These are phyloP conservation scores for Sarotherodon lohbergeri DNA, from an alignment of 2,113 vertebrate species.

Conservation along the genomic window DNA sequence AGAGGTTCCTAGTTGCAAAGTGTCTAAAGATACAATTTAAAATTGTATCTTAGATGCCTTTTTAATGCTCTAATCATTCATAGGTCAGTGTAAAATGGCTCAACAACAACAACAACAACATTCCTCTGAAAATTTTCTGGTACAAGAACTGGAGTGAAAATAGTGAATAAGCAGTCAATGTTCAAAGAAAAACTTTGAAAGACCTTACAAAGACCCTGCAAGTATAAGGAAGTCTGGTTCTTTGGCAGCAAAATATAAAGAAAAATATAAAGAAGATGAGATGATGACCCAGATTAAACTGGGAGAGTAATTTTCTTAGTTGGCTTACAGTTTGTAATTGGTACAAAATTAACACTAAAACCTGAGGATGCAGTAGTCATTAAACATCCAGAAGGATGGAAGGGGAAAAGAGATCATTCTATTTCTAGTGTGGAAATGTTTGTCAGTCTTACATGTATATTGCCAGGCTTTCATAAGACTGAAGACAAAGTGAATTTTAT, in stretches of 20 bases:
- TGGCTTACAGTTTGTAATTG: neutral
- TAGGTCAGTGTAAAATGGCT: neutral
- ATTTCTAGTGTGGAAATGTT: neutral
- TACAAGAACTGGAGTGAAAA: neutral
- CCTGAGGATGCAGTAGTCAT: neutral
- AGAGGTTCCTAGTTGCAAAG: neutral
- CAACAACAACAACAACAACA: neutral
- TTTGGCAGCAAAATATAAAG: neutral
- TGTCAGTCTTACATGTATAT: neutral
- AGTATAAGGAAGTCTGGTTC: neutral
- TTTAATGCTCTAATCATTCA: neutral
- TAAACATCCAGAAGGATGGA: neutral
- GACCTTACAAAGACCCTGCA: neutral
- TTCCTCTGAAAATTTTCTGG: fast-evolving
- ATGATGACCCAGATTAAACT: neutral
- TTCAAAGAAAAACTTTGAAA: neutral
- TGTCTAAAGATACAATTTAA: neutral
- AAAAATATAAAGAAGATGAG: neutral
- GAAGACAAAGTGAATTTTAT: neutral
- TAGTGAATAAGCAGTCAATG: neutral
- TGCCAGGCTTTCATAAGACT: neutral
- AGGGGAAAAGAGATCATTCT: fast-evolving
- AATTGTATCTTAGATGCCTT: neutral
- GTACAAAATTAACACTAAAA: neutral
- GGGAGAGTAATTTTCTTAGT: fast-evolving